phyloP scores from a whole-genome alignment of 2,113 vertebrate genomes.

The Serinus canaria region DNA sequence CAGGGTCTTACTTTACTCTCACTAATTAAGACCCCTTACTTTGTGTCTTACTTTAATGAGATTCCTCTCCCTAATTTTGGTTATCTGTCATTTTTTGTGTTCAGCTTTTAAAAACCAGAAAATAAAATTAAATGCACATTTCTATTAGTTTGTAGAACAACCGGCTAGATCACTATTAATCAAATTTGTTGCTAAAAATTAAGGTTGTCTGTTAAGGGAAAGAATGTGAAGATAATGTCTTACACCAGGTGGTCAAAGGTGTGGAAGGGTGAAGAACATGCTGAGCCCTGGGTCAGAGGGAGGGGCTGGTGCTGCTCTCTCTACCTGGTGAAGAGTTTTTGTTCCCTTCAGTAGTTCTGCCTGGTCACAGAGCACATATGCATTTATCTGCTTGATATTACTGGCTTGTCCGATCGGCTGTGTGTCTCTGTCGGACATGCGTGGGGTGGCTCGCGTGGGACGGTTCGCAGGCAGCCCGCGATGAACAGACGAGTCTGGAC shows the following conservation, averaged over 20 bases:
- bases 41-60: background rate
- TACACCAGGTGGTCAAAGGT: background rate
- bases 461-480: too few relatives aligned
- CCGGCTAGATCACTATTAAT: background rate
- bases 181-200: background rate
- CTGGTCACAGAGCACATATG: background rate
- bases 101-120: background rate
- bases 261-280: background rate
- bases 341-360: background rate
- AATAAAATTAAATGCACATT: background rate
- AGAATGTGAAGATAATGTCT: background rate
- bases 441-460: too few relatives aligned
- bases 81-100: background rate
- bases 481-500: too few relatives aligned
- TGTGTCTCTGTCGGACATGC: too few relatives aligned
- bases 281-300: background rate
- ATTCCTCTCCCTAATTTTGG: background rate
- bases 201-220: background rate
- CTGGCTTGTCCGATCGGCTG: too few relatives aligned
- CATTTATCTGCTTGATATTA: background rate
- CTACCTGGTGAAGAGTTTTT: background rate
- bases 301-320: background rate
- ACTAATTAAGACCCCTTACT: background rate
- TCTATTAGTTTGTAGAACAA: background rate
- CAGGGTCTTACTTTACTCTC: background rate